Base-by-base conservation (phyloP, 2,888 invertebrate genomes). In the Hesperia comma region DNA sequence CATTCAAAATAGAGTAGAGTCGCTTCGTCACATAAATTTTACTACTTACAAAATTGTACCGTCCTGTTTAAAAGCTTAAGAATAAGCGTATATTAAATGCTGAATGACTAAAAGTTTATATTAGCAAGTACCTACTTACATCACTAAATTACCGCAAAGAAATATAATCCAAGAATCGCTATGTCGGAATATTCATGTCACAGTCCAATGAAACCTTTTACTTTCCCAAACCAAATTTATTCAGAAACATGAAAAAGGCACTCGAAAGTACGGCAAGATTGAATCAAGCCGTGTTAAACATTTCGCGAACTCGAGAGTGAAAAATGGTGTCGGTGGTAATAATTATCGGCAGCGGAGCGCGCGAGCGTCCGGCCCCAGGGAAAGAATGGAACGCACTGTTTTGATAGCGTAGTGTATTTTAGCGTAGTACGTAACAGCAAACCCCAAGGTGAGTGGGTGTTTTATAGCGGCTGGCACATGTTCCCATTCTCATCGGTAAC, bases 401-500 rank as follows among this genome's bases (percentile, higher is more conserved):
- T 90, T 89, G 88, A 88, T 89, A 86, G 86, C 82, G 86, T 90
- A 87, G 87, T 83, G 83, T 90, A 86, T 87, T 89, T 88, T 87
- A 88, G 86, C 88, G 89, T 87, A 74, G 74, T 68, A 73, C 83
- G 84, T 85, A 85, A 85, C 85, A 85, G 82, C 81, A 78, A 85
- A 79, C 79, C 78, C 82, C 91, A 91, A 91, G 90, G 91, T 90
- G 87, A 90, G 84, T 78, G 77, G 79, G 78, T 75, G 80, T 79
- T 80, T 79, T 85, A 79, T 84, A 79, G 78, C 78, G 75, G 75
- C 74, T 74, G 74, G 74, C 73, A 69, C 74, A 73, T 82, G 77
- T 79, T 77, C 76, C 73, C 75, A 78, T 77, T 78, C 79, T 80
- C 78, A 78, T 77, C 78, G 79, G 69, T 51, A 54, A 64, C 66